A percentile compares a stretch with the other conserved stretches of the same genome.
phyloP scores from a whole-genome alignment of 2,113 vertebrate genomes.

The Alouatta palliata region DNA sequence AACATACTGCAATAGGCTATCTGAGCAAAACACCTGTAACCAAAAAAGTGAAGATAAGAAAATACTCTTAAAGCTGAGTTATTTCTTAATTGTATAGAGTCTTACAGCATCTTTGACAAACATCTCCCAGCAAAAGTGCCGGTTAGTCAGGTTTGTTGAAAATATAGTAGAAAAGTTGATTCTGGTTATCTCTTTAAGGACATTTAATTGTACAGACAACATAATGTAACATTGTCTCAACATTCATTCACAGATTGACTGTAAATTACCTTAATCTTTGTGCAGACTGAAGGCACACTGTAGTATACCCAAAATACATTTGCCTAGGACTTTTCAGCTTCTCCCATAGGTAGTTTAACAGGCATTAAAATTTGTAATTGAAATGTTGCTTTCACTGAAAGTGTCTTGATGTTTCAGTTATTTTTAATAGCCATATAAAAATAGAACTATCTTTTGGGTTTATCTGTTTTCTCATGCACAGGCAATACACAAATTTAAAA shows the following conservation, averaged over 20 bases:
- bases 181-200: slow-evolving; percentile 78
- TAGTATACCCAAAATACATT: slow-evolving; percentile 76
- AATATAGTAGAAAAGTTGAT: slow-evolving; percentile 78
- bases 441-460: slow-evolving; percentile 82
- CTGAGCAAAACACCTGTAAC: slow-evolving; percentile 70
- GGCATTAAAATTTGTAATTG: slow-evolving; percentile 82
- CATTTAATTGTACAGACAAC: slow-evolving; percentile 82
- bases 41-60: slow-evolving; percentile 51
- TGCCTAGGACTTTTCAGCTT: slow-evolving; percentile 79
- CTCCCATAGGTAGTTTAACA: slow-evolving; percentile 77
- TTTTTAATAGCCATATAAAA: slow-evolving; percentile 84
- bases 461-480: slow-evolving; percentile 87
- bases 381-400: slow-evolving; percentile 80
- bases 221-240: slow-evolving; percentile 81
- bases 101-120: slow-evolving; percentile 80
- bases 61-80: background rate
- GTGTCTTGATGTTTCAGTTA: slow-evolving; percentile 83
- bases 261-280: slow-evolving; percentile 82
- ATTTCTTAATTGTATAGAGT: slow-evolving; percentile 74
- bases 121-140: slow-evolving; percentile 78
- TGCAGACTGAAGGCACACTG: slow-evolving; percentile 73
- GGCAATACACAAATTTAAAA: slow-evolving; percentile 86
- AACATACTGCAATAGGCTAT: slow-evolving; percentile 65
- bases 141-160: slow-evolving; percentile 78
- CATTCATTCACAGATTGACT: slow-evolving; percentile 82